Evolutionary conservation across 2,888 invertebrate species (phyloP), one percentile per base, ranked within the genome.

Genomic region (Escarpia spicata): DNA sequence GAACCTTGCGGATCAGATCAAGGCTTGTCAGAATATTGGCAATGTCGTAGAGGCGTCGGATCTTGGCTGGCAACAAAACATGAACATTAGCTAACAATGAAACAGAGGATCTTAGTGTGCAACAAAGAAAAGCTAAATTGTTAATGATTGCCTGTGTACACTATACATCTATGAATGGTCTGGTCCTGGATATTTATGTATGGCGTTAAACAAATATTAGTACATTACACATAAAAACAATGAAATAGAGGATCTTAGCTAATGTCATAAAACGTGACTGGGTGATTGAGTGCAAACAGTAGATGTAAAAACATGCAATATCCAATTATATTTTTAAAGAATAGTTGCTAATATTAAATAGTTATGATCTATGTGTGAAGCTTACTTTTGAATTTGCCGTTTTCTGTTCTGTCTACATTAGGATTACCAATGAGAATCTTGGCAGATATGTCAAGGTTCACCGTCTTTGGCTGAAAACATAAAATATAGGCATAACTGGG

Each of bases 21-120:
- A 98, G 97, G 93, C 98, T 98, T 94, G 98, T 97, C 95, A 98
- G 97, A 94, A 98, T 98, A 96, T 98, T 98, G 93, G 98, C 98
- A 95, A 98, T 98, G 96, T 98, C 98, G 96, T 98, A 98, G 58
- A 98, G 97, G 94, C 98, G 97, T 93, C 98, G 97, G 93, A 98
- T 97, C 97, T 98, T 98, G 58, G 98, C 98, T 97, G 97, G 97
- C 75, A 26, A 75, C 75, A 92, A 91, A 90, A 45, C 43, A 90
- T 15, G 12, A 92, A 43, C 31, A 43, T 92, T 43, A n/a, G 75
- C 37, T 89, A 89, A 60, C 15, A 60, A 3, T 31, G 52, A 60
- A 91, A 52, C 52, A 37, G 26, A 92, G 43, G 44, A 3, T 26
- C 44, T 90, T 90, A 44, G 26, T 37, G 37, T 37, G 9, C 31